These are phyloP conservation scores for Drosophila nr. fundita DNA, from an alignment of 2,888 invertebrate genomes.

Conservation along the genomic window DNA sequence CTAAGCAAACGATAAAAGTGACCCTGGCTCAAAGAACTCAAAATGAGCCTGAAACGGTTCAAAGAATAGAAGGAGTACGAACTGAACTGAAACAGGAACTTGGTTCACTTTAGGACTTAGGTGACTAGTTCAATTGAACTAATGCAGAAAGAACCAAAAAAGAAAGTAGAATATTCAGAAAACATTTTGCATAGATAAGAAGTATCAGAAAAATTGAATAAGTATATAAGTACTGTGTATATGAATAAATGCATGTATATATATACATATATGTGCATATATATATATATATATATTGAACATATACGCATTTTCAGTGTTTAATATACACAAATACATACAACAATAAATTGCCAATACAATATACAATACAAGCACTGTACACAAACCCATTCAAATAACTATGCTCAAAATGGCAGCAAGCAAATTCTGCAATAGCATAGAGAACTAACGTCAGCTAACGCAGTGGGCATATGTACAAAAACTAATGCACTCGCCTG, in stretches of 20 bases:
- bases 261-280: neutral
- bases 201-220: neutral
- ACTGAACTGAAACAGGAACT: neutral
- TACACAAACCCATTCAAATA: neutral
- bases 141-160: neutral
- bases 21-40: neutral
- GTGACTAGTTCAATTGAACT: neutral
- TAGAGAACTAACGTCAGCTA: neutral
- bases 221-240: neutral
- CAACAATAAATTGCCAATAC: neutral
- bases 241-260: neutral
- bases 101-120: neutral
- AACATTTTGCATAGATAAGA: neutral
- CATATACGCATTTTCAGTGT: neutral
- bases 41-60: neutral
- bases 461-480: neutral
- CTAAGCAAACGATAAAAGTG: neutral
- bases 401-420: neutral
- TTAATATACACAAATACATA: neutral
- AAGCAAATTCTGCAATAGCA: neutral
- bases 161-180: neutral
- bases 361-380: neutral
- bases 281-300: neutral
- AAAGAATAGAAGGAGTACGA: neutral
- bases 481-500: slow-evolving; percentile 1